phyloP scores from a whole-genome alignment of 2,888 invertebrate species.

The Acleris cristana region DNA sequence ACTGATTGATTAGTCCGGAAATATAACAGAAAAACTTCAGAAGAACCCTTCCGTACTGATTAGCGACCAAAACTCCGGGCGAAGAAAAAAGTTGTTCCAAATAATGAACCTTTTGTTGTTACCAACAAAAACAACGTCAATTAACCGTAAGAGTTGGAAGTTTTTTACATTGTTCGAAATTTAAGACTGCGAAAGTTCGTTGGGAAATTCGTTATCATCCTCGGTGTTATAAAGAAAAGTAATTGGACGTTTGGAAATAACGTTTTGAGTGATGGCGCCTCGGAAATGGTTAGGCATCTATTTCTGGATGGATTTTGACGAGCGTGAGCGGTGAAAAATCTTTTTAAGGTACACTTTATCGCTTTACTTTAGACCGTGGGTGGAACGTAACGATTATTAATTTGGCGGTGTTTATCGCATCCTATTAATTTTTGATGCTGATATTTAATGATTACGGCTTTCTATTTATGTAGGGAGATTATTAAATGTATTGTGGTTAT shows the following conservation, averaged over 20 bases:
- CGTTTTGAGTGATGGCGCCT: slow-evolving; percentile 30
- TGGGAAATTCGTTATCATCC: slow-evolving; percentile 19
- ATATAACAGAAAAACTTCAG: slow-evolving; percentile 29
- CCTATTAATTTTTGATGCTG: too few species aligned
- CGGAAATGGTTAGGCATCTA: slow-evolving; percentile 10
- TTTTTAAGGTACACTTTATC: slow-evolving; percentile 1
- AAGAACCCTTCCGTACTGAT: slow-evolving; percentile 36
- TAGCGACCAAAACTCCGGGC: slow-evolving; percentile 23
- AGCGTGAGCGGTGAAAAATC: slow-evolving; percentile 7
- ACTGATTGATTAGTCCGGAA: slow-evolving; percentile 33
- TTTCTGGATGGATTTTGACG: slow-evolving; percentile 15
- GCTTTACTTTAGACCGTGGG: background rate
- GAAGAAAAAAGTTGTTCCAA: slow-evolving; percentile 35
- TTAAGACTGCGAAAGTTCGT: slow-evolving; percentile 33
- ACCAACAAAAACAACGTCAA: slow-evolving; percentile 37
- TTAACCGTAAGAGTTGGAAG: slow-evolving; percentile 35
- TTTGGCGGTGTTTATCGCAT: background rate
- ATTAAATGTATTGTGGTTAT: too few species aligned
- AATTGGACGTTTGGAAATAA: slow-evolving; percentile 27
- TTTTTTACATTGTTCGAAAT: slow-evolving; percentile 36
- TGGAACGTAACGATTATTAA: background rate
- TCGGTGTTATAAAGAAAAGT: slow-evolving; percentile 28
- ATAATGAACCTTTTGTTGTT: slow-evolving; percentile 37
- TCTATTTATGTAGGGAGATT: too few species aligned
- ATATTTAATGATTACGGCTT: too few species aligned